Evolutionary conservation across 2,797 vertebrate species (phyloP).

Genomic region (Ispidina lecontei): DNA sequence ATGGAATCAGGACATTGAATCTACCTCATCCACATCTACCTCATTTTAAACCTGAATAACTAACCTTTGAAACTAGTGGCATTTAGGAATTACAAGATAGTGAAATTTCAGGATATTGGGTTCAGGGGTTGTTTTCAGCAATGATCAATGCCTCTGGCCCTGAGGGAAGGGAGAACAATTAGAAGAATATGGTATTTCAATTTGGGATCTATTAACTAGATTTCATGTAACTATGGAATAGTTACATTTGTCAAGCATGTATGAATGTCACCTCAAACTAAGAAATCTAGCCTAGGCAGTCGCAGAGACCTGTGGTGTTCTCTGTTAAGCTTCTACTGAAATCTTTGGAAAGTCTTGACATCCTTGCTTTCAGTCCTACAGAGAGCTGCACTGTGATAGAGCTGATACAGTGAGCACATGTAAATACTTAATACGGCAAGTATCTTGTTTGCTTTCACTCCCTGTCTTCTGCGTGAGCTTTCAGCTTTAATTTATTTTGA

Average conservation of each 20-base stretch:
- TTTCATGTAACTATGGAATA: background rate
- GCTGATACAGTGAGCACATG: background rate
- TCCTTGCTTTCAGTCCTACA: background rate
- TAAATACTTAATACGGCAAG: background rate
- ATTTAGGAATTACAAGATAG: background rate
- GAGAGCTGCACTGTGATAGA: background rate
- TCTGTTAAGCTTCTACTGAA: background rate
- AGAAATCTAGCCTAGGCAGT: background rate
- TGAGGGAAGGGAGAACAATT: background rate
- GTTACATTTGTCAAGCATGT: background rate
- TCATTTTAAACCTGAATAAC: background rate
- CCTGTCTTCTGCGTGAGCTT: background rate
- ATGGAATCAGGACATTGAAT: background rate
- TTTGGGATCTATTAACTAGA: background rate
- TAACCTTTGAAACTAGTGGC: background rate
- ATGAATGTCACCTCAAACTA: background rate
- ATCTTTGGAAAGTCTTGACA: background rate
- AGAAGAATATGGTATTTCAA: background rate
- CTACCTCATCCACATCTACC: background rate
- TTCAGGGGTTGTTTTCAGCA: background rate
- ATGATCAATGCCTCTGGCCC: background rate
- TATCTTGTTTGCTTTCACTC: background rate
- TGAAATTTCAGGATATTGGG: background rate
- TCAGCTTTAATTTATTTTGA: slow-evolving; percentile 38
- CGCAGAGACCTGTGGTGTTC: background rate